phyloP scores from a whole-genome alignment of 2,113 vertebrate genomes.

The Elanus axillaris region DNA sequence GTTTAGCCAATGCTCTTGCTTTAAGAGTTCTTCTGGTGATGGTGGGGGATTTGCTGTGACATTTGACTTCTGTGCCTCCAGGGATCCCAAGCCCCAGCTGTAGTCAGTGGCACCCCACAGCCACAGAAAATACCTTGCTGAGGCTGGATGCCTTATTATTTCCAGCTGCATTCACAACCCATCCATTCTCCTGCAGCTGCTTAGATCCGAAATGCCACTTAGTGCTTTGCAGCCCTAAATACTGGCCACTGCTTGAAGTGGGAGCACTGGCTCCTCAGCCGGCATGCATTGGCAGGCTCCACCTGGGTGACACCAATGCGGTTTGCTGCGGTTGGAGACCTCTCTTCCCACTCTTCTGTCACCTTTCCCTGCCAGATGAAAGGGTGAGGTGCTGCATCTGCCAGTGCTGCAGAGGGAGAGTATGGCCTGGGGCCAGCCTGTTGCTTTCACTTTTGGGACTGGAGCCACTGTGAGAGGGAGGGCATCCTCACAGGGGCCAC shows the following conservation, averaged over 20 bases:
- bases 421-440: background rate
- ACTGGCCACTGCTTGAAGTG: background rate
- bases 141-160: background rate
- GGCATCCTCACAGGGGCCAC: background rate
- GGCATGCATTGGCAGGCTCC: background rate
- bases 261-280: background rate
- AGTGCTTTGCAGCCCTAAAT: background rate
- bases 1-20: background rate
- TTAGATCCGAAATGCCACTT: background rate
- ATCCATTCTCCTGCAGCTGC: background rate
- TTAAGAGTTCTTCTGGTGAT: background rate
- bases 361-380: background rate
- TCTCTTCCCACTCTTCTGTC: background rate
- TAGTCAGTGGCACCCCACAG: background rate
- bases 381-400: background rate
- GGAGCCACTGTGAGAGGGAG: background rate
- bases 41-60: background rate
- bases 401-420: background rate
- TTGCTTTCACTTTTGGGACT: background rate
- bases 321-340: background rate
- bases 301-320: background rate
- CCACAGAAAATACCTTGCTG: background rate
- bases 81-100: background rate
- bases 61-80: background rate
- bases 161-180: background rate